phyloP scores from a whole-genome alignment of 2,113 vertebrate genomes.

The Capreolus pygargus region DNA sequence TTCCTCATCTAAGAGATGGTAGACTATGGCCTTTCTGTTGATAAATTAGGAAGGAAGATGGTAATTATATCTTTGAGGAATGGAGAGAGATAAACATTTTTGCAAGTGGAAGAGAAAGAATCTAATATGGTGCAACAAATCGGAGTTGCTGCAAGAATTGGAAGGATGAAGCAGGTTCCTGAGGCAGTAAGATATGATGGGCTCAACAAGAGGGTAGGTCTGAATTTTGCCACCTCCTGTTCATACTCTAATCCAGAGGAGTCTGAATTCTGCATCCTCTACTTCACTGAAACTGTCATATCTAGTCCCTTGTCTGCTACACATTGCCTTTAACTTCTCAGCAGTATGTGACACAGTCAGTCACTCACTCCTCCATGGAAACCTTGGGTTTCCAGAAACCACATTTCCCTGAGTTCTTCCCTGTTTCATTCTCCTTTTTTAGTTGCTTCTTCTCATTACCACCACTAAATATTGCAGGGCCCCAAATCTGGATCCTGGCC shows the following conservation, averaged over 20 bases:
- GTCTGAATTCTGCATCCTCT: neutral
- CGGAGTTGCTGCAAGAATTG: neutral
- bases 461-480: neutral
- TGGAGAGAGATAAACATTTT: neutral
- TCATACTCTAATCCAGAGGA: neutral
- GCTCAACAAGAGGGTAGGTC: neutral
- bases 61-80: neutral
- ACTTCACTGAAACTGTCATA: neutral
- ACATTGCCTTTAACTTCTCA: neutral
- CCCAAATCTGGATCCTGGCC: neutral
- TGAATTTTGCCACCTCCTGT: neutral
- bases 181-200: neutral
- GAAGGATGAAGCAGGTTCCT: neutral
- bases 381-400: neutral
- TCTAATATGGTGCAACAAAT: neutral
- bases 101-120: neutral
- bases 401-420: neutral
- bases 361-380: neutral
- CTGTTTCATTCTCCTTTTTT: neutral
- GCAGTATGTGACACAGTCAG: neutral
- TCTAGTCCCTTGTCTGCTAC: neutral
- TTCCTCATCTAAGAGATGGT: conserved; percentile 84
- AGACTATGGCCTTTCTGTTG: conserved; percentile 88
- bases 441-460: neutral
- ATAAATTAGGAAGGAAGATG: conserved; percentile 79